phyloP scores from a whole-genome alignment of 1,140 invertebrate species.

The Planococcus citri region DNA sequence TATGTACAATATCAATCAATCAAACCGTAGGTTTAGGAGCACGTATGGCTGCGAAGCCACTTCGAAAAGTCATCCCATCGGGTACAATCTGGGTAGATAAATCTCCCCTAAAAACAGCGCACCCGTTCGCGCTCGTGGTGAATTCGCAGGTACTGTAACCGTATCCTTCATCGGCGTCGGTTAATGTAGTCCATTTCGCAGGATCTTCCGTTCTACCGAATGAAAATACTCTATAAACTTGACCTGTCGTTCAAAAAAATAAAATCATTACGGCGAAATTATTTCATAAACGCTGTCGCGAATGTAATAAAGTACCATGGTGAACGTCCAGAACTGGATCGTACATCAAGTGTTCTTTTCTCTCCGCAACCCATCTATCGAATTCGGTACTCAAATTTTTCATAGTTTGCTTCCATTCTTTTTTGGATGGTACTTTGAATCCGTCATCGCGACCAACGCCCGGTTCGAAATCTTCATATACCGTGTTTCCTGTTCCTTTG shows the following conservation, averaged over 20 bases:
- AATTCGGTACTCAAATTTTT: slow-evolving; percentile 52
- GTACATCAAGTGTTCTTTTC: slow-evolving; percentile 44
- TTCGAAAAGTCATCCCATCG: slow-evolving; percentile 57
- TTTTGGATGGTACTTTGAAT: not conserved
- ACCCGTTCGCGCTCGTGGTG: slow-evolving; percentile 45
- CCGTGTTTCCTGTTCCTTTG: not conserved
- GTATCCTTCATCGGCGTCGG: slow-evolving; percentile 65
- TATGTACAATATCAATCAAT: too few species aligned
- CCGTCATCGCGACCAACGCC: not conserved
- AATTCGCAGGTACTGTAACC: slow-evolving; percentile 58
- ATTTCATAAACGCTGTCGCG: not conserved
- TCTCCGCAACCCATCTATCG: slow-evolving; percentile 50
- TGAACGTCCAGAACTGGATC: slow-evolving; percentile 46
- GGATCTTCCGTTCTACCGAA: slow-evolving; percentile 50
- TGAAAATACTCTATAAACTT: slow-evolving; percentile 53
- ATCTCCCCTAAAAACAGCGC: slow-evolving; percentile 62
- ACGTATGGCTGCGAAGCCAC: slow-evolving; percentile 67
- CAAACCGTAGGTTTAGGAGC: slow-evolving; percentile 50
- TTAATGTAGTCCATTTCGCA: slow-evolving; percentile 57
- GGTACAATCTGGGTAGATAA: slow-evolving; percentile 56
- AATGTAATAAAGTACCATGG: slow-evolving; percentile 34
- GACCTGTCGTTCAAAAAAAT: slow-evolving; percentile 36
- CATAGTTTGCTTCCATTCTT: slow-evolving; percentile 37
- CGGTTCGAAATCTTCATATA: not conserved
- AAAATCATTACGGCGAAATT: not conserved